These are phyloP conservation scores for Myotis pilosus DNA, from an alignment of 2,797 vertebrate species.

Conservation along the genomic window DNA sequence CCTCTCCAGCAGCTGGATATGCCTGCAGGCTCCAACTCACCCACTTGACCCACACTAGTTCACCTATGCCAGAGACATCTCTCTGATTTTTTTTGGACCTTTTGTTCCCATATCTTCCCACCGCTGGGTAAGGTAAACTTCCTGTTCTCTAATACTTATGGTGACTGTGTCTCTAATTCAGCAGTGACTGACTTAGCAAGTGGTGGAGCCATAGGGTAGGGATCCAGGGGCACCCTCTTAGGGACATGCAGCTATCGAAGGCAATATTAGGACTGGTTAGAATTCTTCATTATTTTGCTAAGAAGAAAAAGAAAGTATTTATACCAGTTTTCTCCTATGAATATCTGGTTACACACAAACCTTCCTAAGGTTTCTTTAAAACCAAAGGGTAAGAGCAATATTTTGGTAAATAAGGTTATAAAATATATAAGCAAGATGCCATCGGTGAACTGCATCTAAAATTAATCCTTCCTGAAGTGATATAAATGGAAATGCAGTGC, in stretches of 20 bases:
- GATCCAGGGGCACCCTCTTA: not conserved
- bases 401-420: not conserved
- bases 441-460: not conserved
- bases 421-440: not conserved
- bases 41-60: too few relatives aligned
- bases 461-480: not conserved
- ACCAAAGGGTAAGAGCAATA: not conserved
- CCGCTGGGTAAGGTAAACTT: not conserved
- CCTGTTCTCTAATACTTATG: not conserved
- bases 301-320: not conserved
- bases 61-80: not conserved
- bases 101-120: not conserved
- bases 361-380: not conserved
- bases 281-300: not conserved
- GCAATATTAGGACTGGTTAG: not conserved
- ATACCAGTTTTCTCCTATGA: not conserved
- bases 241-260: not conserved
- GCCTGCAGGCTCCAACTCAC: not conserved
- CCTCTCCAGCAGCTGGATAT: not conserved
- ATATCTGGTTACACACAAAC: not conserved
- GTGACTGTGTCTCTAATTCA: not conserved
- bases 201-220: not conserved
- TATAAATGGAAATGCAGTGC: not conserved
- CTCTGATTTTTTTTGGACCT: not conserved
- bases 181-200: not conserved